These are phyloP conservation scores for Botia almorhae DNA, from an alignment of 2,797 vertebrate species.

Conservation along the genomic window DNA sequence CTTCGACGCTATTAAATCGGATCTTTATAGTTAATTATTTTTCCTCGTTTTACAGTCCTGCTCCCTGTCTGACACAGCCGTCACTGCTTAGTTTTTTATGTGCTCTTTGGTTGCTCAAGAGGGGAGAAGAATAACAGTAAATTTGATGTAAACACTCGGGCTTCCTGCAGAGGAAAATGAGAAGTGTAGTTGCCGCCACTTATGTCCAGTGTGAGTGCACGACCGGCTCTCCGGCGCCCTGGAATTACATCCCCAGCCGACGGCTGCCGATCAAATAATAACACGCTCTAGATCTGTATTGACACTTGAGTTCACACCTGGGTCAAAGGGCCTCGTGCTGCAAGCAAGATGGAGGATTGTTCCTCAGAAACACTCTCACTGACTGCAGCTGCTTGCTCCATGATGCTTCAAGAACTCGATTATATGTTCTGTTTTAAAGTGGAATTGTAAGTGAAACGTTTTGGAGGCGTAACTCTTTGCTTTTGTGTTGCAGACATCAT, in stretches of 20 bases:
- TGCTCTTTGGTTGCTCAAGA: slow-evolving; percentile 12
- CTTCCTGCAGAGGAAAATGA: slow-evolving; percentile 45
- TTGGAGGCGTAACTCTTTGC: neutral
- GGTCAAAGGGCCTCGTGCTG: slow-evolving; percentile 27
- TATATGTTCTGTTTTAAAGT: neutral
- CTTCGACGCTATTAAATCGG: slow-evolving; percentile 18
- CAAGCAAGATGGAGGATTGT: slow-evolving; percentile 8
- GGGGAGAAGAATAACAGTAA: slow-evolving; percentile 46
- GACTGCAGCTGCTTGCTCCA: neutral
- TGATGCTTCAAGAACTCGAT: neutral
- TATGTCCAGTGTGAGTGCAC: slow-evolving; percentile 29
- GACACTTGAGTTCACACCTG: slow-evolving; percentile 42
- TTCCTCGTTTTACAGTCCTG: neutral
- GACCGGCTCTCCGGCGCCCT: slow-evolving; percentile 15
- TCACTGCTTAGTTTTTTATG: neutral
- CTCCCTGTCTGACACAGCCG: neutral
- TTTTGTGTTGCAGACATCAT: neutral
- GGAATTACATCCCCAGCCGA: slow-evolving; percentile 23
- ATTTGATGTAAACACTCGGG: slow-evolving; percentile 45
- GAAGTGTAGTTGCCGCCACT: slow-evolving; percentile 29
- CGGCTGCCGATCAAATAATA: slow-evolving; percentile 36
- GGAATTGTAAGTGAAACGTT: neutral
- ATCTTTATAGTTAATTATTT: slow-evolving; percentile 10
- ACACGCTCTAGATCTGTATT: slow-evolving; percentile 32
- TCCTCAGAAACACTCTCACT: neutral